Base-by-base conservation (phyloP, 2,113 vertebrate species). In the Panurus biarmicus region DNA sequence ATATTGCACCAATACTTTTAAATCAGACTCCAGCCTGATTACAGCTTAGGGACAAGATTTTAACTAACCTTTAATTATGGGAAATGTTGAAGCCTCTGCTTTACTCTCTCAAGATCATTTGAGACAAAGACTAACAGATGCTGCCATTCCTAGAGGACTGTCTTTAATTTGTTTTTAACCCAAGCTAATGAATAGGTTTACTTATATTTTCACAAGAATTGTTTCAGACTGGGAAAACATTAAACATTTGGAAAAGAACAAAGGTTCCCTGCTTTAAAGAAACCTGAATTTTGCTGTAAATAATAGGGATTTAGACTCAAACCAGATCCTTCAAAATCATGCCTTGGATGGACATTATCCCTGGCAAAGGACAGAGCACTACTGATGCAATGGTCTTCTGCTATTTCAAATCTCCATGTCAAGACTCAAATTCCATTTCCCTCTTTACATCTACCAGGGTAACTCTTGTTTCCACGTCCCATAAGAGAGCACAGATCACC, bases 121-220 rank as follows among this genome's bases (percentile, higher is more conserved):
- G 74, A 95, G 87, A 96, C 85, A 91, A 93, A 93, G 94, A 86
- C 79, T 85, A 80, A 64, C 91, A 95, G 93, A 93, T 90, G 90
- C 90, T 86, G 91, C 91, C 26, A 35, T 51, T 95, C 91, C 87
- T 95, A 48, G 36, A 94, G 85, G 91, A 81, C 76, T 75, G 80
- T 23, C 89, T 93, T 90, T 47, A 73, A 92, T 84, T 91, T 74
- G 67, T 56, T 86, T 94, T 78, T 84, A 84, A 88, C 87, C 89
- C 79, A 70, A 64, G 47, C 44, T 91, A 85, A 94, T 72, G 75
- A 94, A 88, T 66, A 86, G 72, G 83, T 95, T 86, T 57, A 33
- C 76, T 86, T 74, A 47, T 11, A 56, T 40, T 56, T 90, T 74
- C 8, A 6, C 71, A 91, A 95, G 75, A 89, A 85, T 58, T 57